phyloP scores from a whole-genome alignment of 2,888 invertebrate species.

The Yponomeuta cagnagella region DNA sequence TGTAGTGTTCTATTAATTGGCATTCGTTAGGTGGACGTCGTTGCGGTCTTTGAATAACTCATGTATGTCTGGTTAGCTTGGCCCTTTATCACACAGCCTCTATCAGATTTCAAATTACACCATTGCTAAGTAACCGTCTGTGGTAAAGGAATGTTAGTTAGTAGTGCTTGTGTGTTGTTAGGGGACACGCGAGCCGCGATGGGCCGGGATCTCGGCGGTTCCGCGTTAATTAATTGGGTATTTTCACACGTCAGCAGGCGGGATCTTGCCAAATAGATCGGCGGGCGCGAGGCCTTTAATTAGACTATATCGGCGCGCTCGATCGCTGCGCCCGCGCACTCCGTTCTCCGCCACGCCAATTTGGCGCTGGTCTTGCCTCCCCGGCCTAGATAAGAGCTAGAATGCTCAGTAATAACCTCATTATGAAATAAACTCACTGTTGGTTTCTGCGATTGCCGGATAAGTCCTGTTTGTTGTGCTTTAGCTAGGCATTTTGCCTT shows the following conservation, averaged over 20 bases:
- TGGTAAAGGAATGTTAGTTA: neutral
- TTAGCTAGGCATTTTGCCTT: slow-evolving; percentile 16
- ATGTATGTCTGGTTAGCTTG: neutral
- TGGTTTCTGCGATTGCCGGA: slow-evolving; percentile 49
- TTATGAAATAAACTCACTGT: slow-evolving; percentile 64
- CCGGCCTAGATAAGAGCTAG: slow-evolving; percentile 63
- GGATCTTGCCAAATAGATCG: slow-evolving; percentile 75
- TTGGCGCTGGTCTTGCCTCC: slow-evolving; percentile 62
- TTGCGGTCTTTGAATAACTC: slow-evolving; percentile 3
- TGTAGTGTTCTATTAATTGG: neutral
- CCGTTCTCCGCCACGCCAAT: slow-evolving; percentile 70
- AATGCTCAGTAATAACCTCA: slow-evolving; percentile 72
- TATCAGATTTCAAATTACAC: neutral
- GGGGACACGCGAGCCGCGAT: slow-evolving; percentile 51
- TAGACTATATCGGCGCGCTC: slow-evolving; percentile 62
- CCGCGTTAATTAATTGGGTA: slow-evolving; percentile 75
- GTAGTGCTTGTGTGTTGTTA: slow-evolving; percentile 20
- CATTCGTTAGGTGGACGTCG: neutral
- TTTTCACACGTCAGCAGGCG: slow-evolving; percentile 73
- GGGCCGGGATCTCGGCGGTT: slow-evolving; percentile 54
- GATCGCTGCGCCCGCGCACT: slow-evolving; percentile 65
- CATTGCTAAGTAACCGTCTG: neutral
- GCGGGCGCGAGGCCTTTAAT: slow-evolving; percentile 65
- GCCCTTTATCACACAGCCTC: neutral
- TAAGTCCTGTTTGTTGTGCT: slow-evolving; percentile 26